Conservation (phyloP, 2,888 invertebrate genomes). For the Lasioglossum morio region DNA sequence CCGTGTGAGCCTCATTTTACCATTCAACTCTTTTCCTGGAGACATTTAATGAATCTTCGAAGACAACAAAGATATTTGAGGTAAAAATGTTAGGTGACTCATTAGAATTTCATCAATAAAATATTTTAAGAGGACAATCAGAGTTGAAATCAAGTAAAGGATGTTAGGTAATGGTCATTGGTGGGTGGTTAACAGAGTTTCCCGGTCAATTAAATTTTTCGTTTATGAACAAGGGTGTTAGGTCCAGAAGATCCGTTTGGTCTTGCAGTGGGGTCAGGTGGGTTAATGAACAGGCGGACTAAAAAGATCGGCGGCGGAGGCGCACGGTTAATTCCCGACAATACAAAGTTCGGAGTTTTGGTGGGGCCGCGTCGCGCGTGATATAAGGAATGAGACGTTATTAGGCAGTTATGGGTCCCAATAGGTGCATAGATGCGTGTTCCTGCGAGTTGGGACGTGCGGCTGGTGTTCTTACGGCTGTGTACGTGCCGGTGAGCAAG, state of each 20-base stretch:
- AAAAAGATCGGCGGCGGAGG: slow-evolving; percentile 45
- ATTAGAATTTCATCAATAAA: no score
- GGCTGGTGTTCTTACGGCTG: slow-evolving; percentile 54
- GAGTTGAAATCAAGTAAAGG: no score
- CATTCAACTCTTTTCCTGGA: no score
- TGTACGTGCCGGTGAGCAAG: slow-evolving; percentile 50
- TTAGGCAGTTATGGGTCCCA: slow-evolving; percentile 82
- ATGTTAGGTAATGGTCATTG: no score
- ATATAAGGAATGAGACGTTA: slow-evolving; percentile 82
- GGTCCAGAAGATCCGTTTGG: neutral
- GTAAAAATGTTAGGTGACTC: no score
- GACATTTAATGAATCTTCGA: no score
- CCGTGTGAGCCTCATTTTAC: no score
- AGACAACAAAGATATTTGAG: no score
- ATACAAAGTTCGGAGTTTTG: slow-evolving; percentile 61
- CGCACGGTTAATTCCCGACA: slow-evolving; percentile 29
- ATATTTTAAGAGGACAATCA: no score
- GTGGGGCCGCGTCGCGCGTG: slow-evolving; percentile 59
- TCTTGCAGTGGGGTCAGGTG: neutral
- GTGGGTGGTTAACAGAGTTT: no score
- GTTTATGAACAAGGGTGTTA: neutral
- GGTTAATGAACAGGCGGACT: neutral
- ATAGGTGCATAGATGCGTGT: slow-evolving; percentile 73
- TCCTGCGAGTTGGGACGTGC: slow-evolving; percentile 54
- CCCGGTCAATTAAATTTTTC: neutral